Conservation (phyloP, 1,140 invertebrate species). For the Tetramorium parvispinum region DNA sequence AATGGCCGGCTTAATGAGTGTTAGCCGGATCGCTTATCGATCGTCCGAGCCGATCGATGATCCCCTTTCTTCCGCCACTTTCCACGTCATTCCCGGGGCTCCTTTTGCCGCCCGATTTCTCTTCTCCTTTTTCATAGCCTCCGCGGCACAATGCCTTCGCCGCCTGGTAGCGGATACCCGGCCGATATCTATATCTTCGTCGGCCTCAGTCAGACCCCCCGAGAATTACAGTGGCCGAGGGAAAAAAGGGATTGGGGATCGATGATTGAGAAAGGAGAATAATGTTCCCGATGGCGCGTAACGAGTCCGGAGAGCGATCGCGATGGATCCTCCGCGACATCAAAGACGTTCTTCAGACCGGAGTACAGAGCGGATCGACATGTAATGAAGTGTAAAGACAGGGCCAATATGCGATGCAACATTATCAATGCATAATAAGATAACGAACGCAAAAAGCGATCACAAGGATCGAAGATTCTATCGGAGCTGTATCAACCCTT, state of each 20-base stretch:
- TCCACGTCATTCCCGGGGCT: conserved; percentile 69
- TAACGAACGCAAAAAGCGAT: background rate
- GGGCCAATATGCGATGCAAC: background rate
- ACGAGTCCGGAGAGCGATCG: conserved; percentile 29
- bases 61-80: conserved; percentile 69
- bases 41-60: conserved; percentile 73
- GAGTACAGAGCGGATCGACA: background rate
- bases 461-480: background rate
- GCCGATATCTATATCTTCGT: conserved; percentile 69
- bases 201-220: conserved; percentile 7
- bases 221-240: conserved; percentile 50
- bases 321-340: conserved; percentile 20
- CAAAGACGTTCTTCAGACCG: background rate
- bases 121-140: conserved; percentile 45
- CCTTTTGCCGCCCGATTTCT: conserved; percentile 49
- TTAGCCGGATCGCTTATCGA: conserved; percentile 73
- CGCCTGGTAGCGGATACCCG: conserved; percentile 53
- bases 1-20: conserved; percentile 81
- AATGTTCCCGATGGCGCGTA: conserved; percentile 46
- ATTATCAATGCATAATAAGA: background rate
- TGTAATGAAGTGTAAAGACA: conserved; percentile 30
- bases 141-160: conserved; percentile 45
- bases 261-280: conserved; percentile 57
- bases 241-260: conserved; percentile 42
- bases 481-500: background rate